A percentile compares a stretch with the other conserved stretches of the same genome.
phyloP scores from a whole-genome alignment of 2,113 vertebrate genomes.

The Carassius gibelio region DNA sequence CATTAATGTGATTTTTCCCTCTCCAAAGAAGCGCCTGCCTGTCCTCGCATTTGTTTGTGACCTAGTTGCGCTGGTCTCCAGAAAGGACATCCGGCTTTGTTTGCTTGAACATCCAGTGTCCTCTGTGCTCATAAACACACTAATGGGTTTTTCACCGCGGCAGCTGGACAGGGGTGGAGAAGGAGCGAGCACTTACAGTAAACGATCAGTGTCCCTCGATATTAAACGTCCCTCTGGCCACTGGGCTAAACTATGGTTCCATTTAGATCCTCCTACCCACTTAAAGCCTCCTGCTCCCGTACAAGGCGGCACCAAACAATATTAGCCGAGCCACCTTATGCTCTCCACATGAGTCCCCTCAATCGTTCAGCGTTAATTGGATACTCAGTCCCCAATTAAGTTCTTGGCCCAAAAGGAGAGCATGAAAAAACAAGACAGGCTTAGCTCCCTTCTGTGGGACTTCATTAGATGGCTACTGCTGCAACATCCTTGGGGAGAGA shows the following conservation, averaged over 20 bases:
- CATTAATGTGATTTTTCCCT: conserved; percentile 61
- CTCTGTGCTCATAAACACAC: conserved; percentile 33
- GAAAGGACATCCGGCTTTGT: conserved; percentile 62
- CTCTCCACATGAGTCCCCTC: conserved; percentile 75
- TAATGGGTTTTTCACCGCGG: conserved; percentile 44
- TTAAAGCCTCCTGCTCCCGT: conserved; percentile 55
- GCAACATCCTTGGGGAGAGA: conserved; percentile 62
- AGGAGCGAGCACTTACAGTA: conserved; percentile 18
- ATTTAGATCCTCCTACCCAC: conserved; percentile 60
- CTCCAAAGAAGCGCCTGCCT: conserved; percentile 57
- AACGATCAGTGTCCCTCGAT: conserved; percentile 55
- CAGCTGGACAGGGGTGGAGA: conserved; percentile 41
- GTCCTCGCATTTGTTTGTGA: conserved; percentile 68
- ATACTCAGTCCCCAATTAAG: conserved; percentile 88
- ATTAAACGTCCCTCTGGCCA: conserved; percentile 58
- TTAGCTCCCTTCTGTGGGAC: conserved; percentile 72
- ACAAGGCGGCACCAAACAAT: conserved; percentile 75
- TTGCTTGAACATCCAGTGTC: conserved; percentile 35
- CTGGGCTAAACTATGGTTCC: conserved; percentile 61
- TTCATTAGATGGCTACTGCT: conserved; percentile 71
- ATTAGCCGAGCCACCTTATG: conserved; percentile 72
- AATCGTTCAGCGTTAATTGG: conserved; percentile 81
- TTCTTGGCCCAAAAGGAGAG: conserved; percentile 79
- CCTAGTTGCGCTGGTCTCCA: conserved; percentile 68
- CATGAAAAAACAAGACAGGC: conserved; percentile 69